A percentile compares a stretch with the other conserved stretches of the same genome.
phyloP scores from a whole-genome alignment of 2,113 vertebrate genomes.

The Tupaia chinensis region DNA sequence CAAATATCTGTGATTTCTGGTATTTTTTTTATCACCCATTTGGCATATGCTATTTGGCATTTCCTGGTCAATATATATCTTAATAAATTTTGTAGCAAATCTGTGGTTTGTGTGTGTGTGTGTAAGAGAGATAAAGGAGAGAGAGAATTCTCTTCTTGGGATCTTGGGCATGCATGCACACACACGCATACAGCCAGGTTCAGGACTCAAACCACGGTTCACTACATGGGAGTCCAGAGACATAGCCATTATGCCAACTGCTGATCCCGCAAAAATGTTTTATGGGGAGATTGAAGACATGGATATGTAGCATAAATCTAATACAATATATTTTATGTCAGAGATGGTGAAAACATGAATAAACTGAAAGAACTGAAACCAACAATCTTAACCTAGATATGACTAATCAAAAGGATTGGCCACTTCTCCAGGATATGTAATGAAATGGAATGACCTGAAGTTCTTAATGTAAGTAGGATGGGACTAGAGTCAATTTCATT shows the following conservation, averaged over 20 bases:
- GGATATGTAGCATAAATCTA: background rate
- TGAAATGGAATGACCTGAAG: background rate
- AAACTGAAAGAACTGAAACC: background rate
- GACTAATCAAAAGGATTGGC: background rate
- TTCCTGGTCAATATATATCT: background rate
- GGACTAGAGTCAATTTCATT: background rate
- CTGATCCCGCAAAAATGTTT: background rate
- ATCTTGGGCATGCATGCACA: too few species aligned
- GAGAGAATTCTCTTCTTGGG: too few species aligned
- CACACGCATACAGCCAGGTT: too few species aligned
- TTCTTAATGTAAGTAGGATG: background rate
- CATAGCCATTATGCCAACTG: too few species aligned
- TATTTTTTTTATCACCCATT: background rate
- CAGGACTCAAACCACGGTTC: too few species aligned
- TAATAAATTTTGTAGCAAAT: background rate
- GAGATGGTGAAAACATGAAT: background rate
- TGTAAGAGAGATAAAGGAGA: background rate
- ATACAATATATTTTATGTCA: too few species aligned
- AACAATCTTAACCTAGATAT: background rate
- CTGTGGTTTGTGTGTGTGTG: accelerated
- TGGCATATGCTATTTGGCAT: background rate
- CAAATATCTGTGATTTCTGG: background rate
- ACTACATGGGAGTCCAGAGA: too few species aligned
- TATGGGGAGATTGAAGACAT: background rate
- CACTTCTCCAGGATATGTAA: background rate